These are phyloP conservation scores for Heptranchias perlo DNA, from an alignment of 2,113 vertebrate genomes.

Conservation along the genomic window DNA sequence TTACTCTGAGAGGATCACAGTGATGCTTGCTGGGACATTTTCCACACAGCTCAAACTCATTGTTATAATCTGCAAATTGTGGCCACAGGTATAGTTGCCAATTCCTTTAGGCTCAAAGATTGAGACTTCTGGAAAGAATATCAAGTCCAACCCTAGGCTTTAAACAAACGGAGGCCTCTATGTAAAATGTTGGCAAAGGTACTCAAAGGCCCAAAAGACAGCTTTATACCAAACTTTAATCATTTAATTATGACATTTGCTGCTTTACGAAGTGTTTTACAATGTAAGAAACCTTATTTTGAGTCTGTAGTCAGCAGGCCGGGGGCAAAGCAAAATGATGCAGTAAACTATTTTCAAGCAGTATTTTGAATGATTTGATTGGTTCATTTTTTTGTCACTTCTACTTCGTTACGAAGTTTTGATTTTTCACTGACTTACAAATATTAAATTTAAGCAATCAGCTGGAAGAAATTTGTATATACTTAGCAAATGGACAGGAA, in stretches of 20 bases:
- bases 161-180: not conserved
- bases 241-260: not conserved
- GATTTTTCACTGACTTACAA: not conserved
- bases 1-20: not conserved
- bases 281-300: not conserved
- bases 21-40: not conserved
- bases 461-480: not conserved
- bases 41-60: not conserved
- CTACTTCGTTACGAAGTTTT: not conserved
- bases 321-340: not conserved
- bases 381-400: not conserved
- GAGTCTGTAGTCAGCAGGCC: not conserved
- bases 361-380: not conserved
- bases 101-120: not conserved
- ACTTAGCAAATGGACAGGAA: no score
- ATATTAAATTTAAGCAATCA: not conserved
- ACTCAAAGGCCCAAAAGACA: not conserved
- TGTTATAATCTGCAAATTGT: not conserved
- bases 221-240: not conserved
- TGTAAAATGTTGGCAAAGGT: not conserved
- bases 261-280: not conserved
- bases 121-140: not conserved
- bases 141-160: not conserved
- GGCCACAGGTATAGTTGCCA: not conserved
- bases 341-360: not conserved